Evolutionary conservation across 2,888 invertebrate genomes (phyloP).

Genomic region (Acrocyrtus sp.): DNA sequence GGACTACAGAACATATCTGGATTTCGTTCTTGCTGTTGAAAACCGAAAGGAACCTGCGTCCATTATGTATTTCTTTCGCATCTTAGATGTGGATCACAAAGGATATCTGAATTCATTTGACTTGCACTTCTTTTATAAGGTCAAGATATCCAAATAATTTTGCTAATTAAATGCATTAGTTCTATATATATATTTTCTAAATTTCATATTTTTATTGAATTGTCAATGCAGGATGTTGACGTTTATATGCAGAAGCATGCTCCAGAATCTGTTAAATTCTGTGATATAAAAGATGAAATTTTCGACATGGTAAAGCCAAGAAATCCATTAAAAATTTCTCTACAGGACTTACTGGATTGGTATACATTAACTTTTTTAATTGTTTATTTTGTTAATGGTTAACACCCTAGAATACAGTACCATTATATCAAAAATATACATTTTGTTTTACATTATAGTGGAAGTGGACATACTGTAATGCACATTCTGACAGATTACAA

Average conservation of each 20-base stretch:
- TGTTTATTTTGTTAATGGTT: neutral
- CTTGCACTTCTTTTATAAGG: slow-evolving; percentile 91
- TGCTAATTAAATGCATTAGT: slow-evolving; percentile 8
- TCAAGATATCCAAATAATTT: no score
- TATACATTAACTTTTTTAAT: no score
- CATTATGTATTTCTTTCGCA: slow-evolving; percentile 83
- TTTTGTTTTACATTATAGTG: slow-evolving; percentile 72
- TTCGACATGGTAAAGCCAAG: slow-evolving; percentile 97
- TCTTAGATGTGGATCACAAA: slow-evolving; percentile 84
- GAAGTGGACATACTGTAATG: slow-evolving; percentile 92
- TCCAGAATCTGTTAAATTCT: slow-evolving; percentile 89
- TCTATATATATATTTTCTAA: neutral
- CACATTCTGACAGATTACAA: slow-evolving; percentile 95
- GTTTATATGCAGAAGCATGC: slow-evolving; percentile 88
- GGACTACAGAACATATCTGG: slow-evolving; percentile 97
- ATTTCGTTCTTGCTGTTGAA: slow-evolving; percentile 92
- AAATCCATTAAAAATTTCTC: slow-evolving; percentile 84
- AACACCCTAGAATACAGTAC: neutral
- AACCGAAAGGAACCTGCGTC: slow-evolving; percentile 92
- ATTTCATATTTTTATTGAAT: slow-evolving; percentile 19
- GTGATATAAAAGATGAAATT: slow-evolving; percentile 96
- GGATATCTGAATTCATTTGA: slow-evolving; percentile 91
- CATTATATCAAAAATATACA: neutral
- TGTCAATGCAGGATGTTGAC: slow-evolving; percentile 84
- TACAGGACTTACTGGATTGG: slow-evolving; percentile 85